A percentile compares a stretch with the other conserved stretches of the same genome.
Conservation (phyloP, 2,888 invertebrate species). For the Salticus scenicus region DNA sequence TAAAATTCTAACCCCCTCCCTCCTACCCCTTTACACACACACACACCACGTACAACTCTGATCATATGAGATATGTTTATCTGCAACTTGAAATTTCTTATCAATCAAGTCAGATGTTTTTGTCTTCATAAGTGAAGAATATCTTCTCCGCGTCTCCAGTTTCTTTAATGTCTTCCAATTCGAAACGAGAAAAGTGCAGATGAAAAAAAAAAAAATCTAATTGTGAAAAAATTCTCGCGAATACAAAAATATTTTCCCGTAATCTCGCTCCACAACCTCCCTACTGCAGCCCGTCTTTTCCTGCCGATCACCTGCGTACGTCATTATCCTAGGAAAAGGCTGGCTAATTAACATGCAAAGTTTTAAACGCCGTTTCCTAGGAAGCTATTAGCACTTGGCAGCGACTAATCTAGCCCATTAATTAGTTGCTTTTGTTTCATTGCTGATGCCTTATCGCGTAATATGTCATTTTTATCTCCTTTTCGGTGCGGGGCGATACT, state of each 20-base stretch:
- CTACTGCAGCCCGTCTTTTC: too few relatives aligned
- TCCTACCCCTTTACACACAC: not conserved
- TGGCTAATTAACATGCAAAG: constrained; percentile 63
- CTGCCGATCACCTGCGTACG: constrained; percentile 58
- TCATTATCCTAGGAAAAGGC: constrained; percentile 31
- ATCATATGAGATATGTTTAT: too few relatives aligned
- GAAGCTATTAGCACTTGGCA: constrained; percentile 70
- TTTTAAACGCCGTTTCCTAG: constrained; percentile 49
- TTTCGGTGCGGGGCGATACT: constrained; percentile 27
- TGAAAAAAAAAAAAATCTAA: constrained; percentile 9
- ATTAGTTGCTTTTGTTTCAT: constrained; percentile 68
- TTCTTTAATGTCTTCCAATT: not conserved
- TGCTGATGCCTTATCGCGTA: constrained; percentile 70
- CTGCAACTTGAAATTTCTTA: too few relatives aligned
- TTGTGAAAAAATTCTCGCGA: not conserved
- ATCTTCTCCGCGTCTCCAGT: constrained; percentile 1
- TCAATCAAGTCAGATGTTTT: not conserved
- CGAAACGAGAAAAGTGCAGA: not conserved
- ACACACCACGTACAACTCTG: too few relatives aligned
- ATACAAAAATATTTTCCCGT: not conserved
- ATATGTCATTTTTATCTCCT: constrained; percentile 70
- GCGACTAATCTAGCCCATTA: constrained; percentile 68
- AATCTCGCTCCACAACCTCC: constrained; percentile 41
- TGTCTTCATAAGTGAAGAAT: not conserved
- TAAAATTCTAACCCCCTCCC: not conserved